Conservation (phyloP, 2,113 vertebrate species). For the Chamaetylas fuelleborni region DNA sequence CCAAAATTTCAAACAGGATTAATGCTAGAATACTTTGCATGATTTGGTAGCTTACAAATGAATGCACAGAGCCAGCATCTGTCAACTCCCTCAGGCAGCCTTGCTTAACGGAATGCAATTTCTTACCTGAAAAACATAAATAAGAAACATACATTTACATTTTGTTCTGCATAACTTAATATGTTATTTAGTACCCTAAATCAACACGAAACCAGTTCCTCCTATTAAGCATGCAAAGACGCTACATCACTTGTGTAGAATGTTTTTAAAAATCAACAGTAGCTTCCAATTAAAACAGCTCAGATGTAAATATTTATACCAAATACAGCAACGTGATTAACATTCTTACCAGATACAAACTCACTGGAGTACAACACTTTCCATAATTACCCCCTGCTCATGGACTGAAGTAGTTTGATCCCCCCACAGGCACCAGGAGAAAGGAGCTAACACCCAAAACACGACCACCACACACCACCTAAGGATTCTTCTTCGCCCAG, state of each 20-base stretch:
- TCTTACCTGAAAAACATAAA: constrained; percentile 84
- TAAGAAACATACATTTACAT: constrained; percentile 70
- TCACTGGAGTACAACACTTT: background rate
- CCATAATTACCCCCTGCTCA: background rate
- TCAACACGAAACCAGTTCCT: constrained; percentile 41
- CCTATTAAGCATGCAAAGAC: constrained; percentile 46
- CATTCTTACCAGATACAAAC: constrained; percentile 2
- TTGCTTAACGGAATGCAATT: constrained; percentile 75
- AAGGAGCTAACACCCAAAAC: background rate
- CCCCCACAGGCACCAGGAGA: background rate
- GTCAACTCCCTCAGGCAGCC: constrained; percentile 72
- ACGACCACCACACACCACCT: background rate
- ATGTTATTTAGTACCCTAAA: constrained; percentile 61
- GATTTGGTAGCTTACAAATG: constrained; percentile 76
- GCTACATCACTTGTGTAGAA: background rate
- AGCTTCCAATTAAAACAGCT: constrained; percentile 52
- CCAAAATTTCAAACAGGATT: constrained; percentile 16
- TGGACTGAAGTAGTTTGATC: accelerated
- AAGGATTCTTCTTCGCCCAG: background rate
- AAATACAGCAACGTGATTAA: constrained; percentile 18
- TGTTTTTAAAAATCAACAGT: constrained; percentile 58
- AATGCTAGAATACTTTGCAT: constrained; percentile 62
- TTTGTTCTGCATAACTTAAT: constrained; percentile 62
- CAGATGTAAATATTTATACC: constrained; percentile 50
- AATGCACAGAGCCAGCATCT: constrained; percentile 75